Percentiles rank a stretch among this genome's conserved stretches.
Conservation (phyloP, 2,113 vertebrate species). For the Embiotoca jacksoni region DNA sequence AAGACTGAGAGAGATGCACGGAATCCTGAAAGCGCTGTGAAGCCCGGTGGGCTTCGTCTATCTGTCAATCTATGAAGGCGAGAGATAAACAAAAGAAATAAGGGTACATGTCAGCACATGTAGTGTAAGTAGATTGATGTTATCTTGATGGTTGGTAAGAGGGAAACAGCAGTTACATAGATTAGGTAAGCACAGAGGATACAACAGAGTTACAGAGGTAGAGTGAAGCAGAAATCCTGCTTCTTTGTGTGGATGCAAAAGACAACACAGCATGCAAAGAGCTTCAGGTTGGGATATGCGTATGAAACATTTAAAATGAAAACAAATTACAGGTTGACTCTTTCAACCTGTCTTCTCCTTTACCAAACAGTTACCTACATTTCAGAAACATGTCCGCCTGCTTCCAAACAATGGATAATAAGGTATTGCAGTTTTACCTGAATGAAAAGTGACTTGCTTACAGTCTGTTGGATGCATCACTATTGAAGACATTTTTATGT, state of each 20-base stretch:
- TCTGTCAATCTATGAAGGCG: neutral
- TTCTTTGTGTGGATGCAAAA: neutral
- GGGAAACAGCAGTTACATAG: neutral
- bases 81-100: neutral
- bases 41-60: neutral
- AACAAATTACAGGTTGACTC: neutral
- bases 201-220: no score
- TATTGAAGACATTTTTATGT: neutral
- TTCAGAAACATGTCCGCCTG: neutral
- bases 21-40: neutral
- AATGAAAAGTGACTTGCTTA: neutral
- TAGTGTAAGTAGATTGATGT: neutral
- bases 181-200: no score
- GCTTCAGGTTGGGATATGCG: no score
- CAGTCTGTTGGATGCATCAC: neutral
- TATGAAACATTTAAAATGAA: neutral
- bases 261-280: neutral
- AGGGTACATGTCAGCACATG: neutral
- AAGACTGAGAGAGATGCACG: conserved; percentile 4
- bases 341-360: neutral
- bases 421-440: no score
- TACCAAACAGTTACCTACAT: neutral
- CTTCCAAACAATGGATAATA: neutral
- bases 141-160: neutral
- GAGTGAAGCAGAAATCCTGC: no score